A percentile compares a stretch with the other conserved stretches of the same genome.
Conservation (phyloP, 2,888 invertebrate genomes). For the Neria commutata region DNA sequence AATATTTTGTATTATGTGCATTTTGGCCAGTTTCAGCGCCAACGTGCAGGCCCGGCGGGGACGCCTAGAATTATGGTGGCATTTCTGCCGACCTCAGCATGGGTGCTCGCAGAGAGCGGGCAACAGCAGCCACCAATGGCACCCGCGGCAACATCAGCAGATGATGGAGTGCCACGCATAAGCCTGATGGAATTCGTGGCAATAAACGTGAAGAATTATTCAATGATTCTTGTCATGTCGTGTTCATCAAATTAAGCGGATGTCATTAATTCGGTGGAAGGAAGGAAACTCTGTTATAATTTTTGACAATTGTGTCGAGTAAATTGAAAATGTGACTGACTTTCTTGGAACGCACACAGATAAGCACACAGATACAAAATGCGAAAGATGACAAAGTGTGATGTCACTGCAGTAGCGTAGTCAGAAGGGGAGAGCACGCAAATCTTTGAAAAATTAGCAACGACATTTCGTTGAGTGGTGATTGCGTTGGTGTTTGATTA, state of each 20-base stretch:
- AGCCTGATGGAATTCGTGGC: constrained; percentile 36
- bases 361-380: too few species aligned
- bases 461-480: too few species aligned
- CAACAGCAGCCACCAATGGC: neutral
- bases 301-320: too few species aligned
- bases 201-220: constrained; percentile 36
- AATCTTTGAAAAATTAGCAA: too few species aligned
- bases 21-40: constrained; percentile 4
- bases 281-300: too few species aligned
- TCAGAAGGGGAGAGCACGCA: too few species aligned
- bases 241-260: constrained; percentile 33
- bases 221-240: constrained; percentile 35
- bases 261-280: constrained; percentile 25
- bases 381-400: too few species aligned
- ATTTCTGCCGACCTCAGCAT: neutral
- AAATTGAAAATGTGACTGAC: too few species aligned
- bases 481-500: too few species aligned
- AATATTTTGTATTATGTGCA: too few species aligned
- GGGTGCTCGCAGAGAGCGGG: neutral
- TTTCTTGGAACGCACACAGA: too few species aligned
- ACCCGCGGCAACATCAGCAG: constrained; percentile 3
- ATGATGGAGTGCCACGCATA: constrained; percentile 38
- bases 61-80: constrained; percentile 12
- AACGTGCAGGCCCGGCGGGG: constrained; percentile 15
- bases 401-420: too few species aligned